Evolutionary conservation across 2,888 invertebrate genomes (phyloP), one percentile per base, ranked within the genome.

Genomic region (Venusia cambrica): DNA sequence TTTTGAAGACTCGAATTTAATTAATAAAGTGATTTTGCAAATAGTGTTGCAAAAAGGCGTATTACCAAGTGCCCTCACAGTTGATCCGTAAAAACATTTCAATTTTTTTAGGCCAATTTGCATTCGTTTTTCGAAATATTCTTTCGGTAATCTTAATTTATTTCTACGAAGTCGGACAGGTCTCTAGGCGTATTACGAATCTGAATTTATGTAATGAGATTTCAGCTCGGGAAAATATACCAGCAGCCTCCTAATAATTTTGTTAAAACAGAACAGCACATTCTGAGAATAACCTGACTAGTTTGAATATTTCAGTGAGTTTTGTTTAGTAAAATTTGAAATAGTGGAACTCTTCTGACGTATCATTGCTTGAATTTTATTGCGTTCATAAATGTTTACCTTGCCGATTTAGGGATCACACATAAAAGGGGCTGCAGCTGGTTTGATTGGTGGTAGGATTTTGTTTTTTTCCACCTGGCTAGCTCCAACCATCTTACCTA

Each of bases 131-230:
- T 45, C 36, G 31, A 36, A 40, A 41, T 38, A 45, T 45, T 45
- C 16, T 42, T 45, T 40, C n/a, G 36, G 30, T 38, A 46, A 44
- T 46, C 41, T 39, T 44, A 46, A 46, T 49, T 49, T 46, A 46
- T 41, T 46, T 36, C 38, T 20, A 28, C 32, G 9, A 38, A 43
- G 43, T 43, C 38, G 37, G 46, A 38, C 49, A 39, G 49, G 49
- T 49, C 49, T 49, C 49, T 36, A 27, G 41, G 49, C 46, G 44
- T 39, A 46, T 46, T 46, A 46, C 37, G 38, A 42, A 38, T 49
- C 39, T 21, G 19, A 30, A 41, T 42, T 46, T 41, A 40, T 36
- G 40, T 41, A 41, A 36, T 36, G 31, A 36, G 36, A 41, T 41
- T n/a, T 41, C 36, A 18, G 14, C 26, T 26, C 21, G 26, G 7